A percentile compares a stretch with the other conserved stretches of the same genome.
These are phyloP conservation scores for Smittia aterrima DNA, from an alignment of 2,888 invertebrate genomes.

Conservation along the genomic window DNA sequence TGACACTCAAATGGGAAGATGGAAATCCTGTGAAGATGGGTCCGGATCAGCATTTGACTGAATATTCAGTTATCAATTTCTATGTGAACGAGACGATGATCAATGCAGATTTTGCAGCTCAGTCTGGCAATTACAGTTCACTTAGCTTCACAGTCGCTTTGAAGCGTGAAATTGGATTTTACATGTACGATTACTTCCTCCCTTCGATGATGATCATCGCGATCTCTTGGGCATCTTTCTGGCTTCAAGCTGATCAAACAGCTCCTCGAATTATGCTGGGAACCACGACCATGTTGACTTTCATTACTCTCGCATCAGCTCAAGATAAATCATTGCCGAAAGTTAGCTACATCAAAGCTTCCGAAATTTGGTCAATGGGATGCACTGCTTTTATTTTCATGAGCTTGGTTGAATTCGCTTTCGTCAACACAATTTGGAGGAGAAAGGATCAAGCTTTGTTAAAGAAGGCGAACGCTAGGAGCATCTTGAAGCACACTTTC, in stretches of 20 bases:
- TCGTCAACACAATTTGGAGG: slow-evolving; percentile 85
- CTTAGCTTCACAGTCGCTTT: slow-evolving; percentile 76
- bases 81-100: slow-evolving; percentile 71
- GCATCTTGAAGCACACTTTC: slow-evolving; percentile 81
- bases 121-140: slow-evolving; percentile 69
- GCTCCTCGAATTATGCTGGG: slow-evolving; percentile 79
- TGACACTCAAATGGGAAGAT: slow-evolving; percentile 73
- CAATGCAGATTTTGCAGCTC: slow-evolving; percentile 71
- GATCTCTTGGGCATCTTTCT: slow-evolving; percentile 87
- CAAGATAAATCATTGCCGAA: slow-evolving; percentile 82
- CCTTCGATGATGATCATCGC: slow-evolving; percentile 84
- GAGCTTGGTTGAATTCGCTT: slow-evolving; percentile 82
- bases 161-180: slow-evolving; percentile 79
- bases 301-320: slow-evolving; percentile 81
- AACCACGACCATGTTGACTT: slow-evolving; percentile 58
- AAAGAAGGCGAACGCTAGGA: slow-evolving; percentile 47
- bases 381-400: slow-evolving; percentile 83
- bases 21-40: slow-evolving; percentile 72
- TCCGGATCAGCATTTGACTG: slow-evolving; percentile 74
- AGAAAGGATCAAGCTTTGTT: slow-evolving; percentile 60
- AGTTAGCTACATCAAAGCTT: slow-evolving; percentile 86
- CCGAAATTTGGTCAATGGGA: slow-evolving; percentile 86
- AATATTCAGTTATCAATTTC: slow-evolving; percentile 69
- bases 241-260: slow-evolving; percentile 82
- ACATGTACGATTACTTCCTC: slow-evolving; percentile 84